Evolutionary conservation across 1,140 invertebrate species (phyloP), one percentile per base, ranked within the genome.

Genomic region (Drosophila suzukii): DNA sequence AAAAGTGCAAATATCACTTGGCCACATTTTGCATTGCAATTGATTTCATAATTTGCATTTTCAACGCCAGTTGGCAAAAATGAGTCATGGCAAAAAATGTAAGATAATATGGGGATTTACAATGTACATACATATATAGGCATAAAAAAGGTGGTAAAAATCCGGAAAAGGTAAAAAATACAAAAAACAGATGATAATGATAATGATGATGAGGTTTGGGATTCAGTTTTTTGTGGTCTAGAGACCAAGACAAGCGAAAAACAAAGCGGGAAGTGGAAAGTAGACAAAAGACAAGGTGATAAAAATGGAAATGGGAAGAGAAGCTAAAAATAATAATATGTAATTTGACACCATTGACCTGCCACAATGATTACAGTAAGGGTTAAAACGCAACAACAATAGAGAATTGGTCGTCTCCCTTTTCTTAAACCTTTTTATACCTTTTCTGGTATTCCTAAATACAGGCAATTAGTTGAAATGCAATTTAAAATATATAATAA

Each of bases 321-420:
- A 55, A 46, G 43, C 44, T 67, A 58, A 74, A 84, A 86, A 86
- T 85, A 85, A 86, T 86, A 58, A 72, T 75, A 86, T 84, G 82
- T 82, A 82, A 82, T 85, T 82, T 72, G 72, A 88, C 83, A 86
- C 82, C 74, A 68, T 78, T 86, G 83, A 86, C 82, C 82, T 86
- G 82, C 83, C 83, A 51, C 82, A 86, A 86, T 27, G 46, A 75
- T 56, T 63, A 56, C 55, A 43, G 36, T 43, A 7, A 34, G 17
- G 15, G 4, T 43, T 11, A 53, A 32, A 30, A 5, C 11, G 43
- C 11, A 41, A 15, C n/a, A 57, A 4, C 11, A 50, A 36, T 12
- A 30, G 34, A 36, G 32, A 3, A 27, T 59, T 6, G 41, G 6
- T 17, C 41, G 6, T 20, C 17, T 30, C 6, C 44, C 1, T n/a